Evolutionary conservation across 2,797 vertebrate genomes (phyloP).

Genomic region (Antennarius maculatus): DNA sequence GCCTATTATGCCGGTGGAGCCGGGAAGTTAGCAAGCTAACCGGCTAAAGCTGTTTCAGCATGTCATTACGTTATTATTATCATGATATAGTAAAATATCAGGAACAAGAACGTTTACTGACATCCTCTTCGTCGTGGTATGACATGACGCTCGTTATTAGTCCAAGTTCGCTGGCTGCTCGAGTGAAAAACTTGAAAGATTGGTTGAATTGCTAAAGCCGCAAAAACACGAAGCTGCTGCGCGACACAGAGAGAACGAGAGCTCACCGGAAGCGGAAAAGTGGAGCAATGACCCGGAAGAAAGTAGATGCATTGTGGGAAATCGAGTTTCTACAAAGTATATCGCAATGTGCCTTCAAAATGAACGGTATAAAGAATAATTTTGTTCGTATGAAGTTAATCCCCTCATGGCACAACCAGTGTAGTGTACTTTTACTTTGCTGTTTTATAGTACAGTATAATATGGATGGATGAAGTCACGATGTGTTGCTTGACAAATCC

Average conservation of each 20-base stretch:
- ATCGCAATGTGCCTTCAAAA: accelerated
- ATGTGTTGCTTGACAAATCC: too few species aligned
- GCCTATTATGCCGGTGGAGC: constrained; percentile 5
- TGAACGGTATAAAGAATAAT: too few species aligned
- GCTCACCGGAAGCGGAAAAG: constrained; percentile 56
- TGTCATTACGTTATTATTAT: neutral
- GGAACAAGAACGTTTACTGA: neutral
- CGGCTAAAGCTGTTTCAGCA: constrained; percentile 6
- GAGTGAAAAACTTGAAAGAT: constrained; percentile 4
- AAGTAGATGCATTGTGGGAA: constrained; percentile 49
- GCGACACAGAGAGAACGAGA: neutral
- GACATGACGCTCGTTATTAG: constrained; percentile 61
- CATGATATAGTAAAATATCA: neutral
- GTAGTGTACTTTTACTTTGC: too few species aligned
- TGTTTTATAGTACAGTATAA: too few species aligned
- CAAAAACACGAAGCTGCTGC: constrained; percentile 68
- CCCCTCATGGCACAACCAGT: too few species aligned
- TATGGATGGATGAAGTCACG: too few species aligned
- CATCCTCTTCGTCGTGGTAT: constrained; percentile 71
- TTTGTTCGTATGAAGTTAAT: too few species aligned
- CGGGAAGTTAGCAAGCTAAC: constrained; percentile 16
- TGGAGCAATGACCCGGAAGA: neutral
- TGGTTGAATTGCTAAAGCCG: constrained; percentile 34
- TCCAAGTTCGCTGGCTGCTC: constrained; percentile 6
- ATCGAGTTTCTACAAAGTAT: constrained; percentile 11